Percentiles rank a stretch among this genome's conserved stretches.
phyloP scores from a whole-genome alignment of 1,140 invertebrate genomes.

The Ooceraea biroi region DNA sequence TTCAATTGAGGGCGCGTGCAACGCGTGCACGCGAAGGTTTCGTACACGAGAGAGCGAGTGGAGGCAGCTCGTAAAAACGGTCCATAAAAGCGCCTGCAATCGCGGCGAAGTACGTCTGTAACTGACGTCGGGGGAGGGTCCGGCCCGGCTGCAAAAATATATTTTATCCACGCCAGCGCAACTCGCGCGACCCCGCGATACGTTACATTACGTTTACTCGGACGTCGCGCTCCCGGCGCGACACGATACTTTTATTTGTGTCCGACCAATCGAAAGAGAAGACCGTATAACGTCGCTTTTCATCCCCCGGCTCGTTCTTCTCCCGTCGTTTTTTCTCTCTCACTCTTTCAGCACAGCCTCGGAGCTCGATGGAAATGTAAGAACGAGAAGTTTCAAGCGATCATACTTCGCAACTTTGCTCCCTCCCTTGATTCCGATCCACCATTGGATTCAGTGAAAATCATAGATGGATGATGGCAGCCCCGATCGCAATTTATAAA shows the following conservation, averaged over 20 bases:
- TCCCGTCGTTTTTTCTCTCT: too few relatives aligned
- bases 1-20: conserved; percentile 63
- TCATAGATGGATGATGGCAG: too few relatives aligned
- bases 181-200: conserved; percentile 53
- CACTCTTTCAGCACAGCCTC: too few relatives aligned
- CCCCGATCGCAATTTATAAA: too few relatives aligned
- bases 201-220: conserved; percentile 69
- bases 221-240: conserved; percentile 8
- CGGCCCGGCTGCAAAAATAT: conserved; percentile 74
- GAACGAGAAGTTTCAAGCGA: too few relatives aligned
- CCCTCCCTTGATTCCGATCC: too few relatives aligned
- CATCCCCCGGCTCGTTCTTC: conserved; percentile 10
- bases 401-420: too few relatives aligned
- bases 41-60: conserved; percentile 47
- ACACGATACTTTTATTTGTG: conserved; percentile 69
- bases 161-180: conserved; percentile 74
- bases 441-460: too few relatives aligned
- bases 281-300: conserved; percentile 21
- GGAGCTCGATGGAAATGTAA: too few relatives aligned
- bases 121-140: conserved; percentile 73
- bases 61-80: conserved; percentile 77
- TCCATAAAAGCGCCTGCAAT: conserved; percentile 78
- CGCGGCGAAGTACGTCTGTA: conserved; percentile 76
- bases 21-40: conserved; percentile 54
- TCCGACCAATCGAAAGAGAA: conserved; percentile 59